Evolutionary conservation across 1,140 invertebrate species (phyloP), one percentile per base, ranked within the genome.

Genomic region (Venturia canescens): DNA sequence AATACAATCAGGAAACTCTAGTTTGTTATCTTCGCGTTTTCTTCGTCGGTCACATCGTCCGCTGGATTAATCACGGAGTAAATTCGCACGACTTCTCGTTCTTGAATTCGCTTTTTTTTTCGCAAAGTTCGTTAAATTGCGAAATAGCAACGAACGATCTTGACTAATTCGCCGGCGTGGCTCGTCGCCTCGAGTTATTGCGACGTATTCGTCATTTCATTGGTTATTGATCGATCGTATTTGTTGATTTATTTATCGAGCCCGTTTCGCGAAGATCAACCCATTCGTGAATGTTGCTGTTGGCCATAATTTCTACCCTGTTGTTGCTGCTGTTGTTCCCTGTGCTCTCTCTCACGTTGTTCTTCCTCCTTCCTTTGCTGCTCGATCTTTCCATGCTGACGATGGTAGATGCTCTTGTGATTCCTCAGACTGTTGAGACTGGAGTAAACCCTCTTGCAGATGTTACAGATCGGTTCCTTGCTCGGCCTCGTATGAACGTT

Each of bases 321-420:
- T 31, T 76, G 81, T 31, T 87, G 84, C 21, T 53, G 50, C n/a
- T 78, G 80, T 44, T 87, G 84, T 75, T 85, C 86, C 82, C 83
- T 83, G 81, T 87, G 86, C 44, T 88, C 87, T 84, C 87, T 86
- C 71, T 88, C 84, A 72, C 86, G 83, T 71, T 88, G 86, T 82
- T 87, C 86, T 66, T 91, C 89, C 79, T 91, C 87, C 85, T 90
- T 91, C 63, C 86, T 85, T 80, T 90, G 89, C 63, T 91, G 89
- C 84, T 90, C 89, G 84, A 88, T 91, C 86, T 92, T 91, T 82
- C 87, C 89, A 83, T 91, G 90, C 81, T 91, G 90, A 88, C 95
- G 94, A 93, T 97, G 96, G 91, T 97, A 97, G 93, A 97, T 97
- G 91, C 96, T 97, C 94, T 96, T 97, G 94, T 97, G 96, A 93